Evolutionary conservation across 2,888 invertebrate species (phyloP).

Genomic region (Dromius quadrimaculatus): DNA sequence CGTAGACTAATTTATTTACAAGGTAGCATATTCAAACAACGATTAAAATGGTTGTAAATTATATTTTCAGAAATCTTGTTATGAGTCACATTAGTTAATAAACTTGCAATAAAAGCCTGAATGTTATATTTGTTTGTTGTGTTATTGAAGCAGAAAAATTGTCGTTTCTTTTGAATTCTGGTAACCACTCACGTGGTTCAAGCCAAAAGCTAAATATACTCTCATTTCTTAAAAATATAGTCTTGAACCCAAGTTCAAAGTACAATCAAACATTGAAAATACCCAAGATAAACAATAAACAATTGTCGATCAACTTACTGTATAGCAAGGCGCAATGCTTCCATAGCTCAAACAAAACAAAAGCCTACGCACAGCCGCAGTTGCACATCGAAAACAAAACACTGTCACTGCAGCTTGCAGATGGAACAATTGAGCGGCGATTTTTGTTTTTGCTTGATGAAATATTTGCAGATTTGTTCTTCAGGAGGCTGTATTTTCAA

Average conservation of each 20-base stretch:
- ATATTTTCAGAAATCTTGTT: no score
- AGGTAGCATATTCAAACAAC: no score
- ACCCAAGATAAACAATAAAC: conserved; percentile 7
- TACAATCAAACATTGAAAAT: conserved; percentile 4
- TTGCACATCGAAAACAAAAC: conserved; percentile 36
- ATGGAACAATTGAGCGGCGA: not conserved
- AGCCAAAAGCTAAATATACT: conserved; percentile 12
- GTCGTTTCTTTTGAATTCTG: not conserved
- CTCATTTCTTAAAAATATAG: not conserved
- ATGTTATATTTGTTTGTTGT: no score
- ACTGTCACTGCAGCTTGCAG: conserved; percentile 14
- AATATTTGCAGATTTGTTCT: not conserved
- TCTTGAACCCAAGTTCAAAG: conserved; percentile 29
- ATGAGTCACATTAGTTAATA: no score
- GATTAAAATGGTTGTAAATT: no score
- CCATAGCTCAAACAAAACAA: conserved; percentile 55
- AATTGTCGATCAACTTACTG: conserved; percentile 55
- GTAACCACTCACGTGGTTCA: not conserved
- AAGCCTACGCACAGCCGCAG: conserved; percentile 25
- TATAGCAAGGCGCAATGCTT: conserved; percentile 58
- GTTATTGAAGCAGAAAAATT: no score
- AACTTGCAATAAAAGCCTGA: no score
- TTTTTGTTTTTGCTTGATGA: not conserved
- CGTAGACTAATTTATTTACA: no score
- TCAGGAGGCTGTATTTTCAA: not conserved